These are phyloP conservation scores for Lepidostoma basale DNA, from an alignment of 1,140 invertebrate genomes.

Conservation along the genomic window DNA sequence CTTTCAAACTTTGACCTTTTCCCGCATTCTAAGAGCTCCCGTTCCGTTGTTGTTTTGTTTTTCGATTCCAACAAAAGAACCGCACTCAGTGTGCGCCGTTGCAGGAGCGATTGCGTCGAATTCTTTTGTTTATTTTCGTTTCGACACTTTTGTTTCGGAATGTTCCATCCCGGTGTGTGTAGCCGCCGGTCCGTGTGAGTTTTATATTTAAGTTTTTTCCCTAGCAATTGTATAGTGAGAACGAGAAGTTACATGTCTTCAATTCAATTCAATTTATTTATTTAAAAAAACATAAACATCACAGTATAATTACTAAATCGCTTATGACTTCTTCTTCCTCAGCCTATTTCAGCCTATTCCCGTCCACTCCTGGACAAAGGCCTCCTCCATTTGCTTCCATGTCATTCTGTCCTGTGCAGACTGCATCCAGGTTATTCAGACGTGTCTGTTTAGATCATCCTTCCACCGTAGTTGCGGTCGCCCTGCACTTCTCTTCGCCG, in stretches of 20 bases:
- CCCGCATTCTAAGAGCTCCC: not conserved
- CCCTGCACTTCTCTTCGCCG: no score
- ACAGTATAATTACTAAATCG: no score
- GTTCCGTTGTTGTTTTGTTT: not conserved
- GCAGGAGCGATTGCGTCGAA: not conserved
- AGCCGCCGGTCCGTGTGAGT: not conserved
- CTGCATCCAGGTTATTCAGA: no score
- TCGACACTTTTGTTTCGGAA: not conserved
- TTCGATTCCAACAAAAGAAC: constrained; percentile 1
- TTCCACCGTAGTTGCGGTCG: no score
- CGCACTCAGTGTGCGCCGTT: not conserved
- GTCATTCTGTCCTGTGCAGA: no score
- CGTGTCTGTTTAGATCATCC: no score
- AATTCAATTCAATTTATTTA: no score
- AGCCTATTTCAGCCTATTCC: no score
- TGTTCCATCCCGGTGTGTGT: not conserved
- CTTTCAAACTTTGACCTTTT: constrained; percentile 21
- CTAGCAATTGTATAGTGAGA: not conserved
- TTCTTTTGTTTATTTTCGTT: constrained; percentile 4
- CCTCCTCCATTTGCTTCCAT: no score
- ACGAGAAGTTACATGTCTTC: constrained; percentile 1
- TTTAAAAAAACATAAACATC: no score
- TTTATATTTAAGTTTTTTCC: not conserved
- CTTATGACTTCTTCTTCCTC: no score
- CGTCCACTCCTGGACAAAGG: no score